Percentiles rank a stretch among this genome's conserved stretches.
phyloP scores from a whole-genome alignment of 1,140 invertebrate species.

The Mya arenaria region DNA sequence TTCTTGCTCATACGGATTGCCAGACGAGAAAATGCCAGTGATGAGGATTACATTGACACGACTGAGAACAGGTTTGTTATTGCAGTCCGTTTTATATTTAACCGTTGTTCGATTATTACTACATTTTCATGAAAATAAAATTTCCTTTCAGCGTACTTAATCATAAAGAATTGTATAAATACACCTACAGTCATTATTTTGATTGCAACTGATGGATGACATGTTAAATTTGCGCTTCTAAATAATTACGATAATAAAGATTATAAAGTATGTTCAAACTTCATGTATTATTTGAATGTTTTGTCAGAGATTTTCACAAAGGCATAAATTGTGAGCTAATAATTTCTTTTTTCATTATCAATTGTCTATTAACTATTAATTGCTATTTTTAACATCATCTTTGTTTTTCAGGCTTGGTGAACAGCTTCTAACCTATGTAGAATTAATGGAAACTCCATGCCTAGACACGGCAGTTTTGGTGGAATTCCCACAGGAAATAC shows the following conservation, averaged over 20 bases:
- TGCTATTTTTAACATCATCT: neutral
- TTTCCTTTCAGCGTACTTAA: neutral
- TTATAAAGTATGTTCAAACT: neutral
- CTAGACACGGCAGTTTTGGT: neutral
- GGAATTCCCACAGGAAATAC: neutral
- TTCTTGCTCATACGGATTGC: slow-evolving; percentile 14
- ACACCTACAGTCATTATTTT: neutral
- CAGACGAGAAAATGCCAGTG: slow-evolving; percentile 6
- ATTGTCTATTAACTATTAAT: neutral
- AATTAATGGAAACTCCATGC: neutral
- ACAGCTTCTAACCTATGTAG: neutral
- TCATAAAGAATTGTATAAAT: neutral
- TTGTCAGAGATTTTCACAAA: neutral
- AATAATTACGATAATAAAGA: neutral
- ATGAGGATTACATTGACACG: slow-evolving; percentile 31
- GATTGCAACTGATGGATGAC: neutral
- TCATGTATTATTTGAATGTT: neutral
- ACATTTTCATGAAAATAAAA: neutral
- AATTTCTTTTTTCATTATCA: neutral
- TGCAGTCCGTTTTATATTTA: neutral
- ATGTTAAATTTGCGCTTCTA: neutral
- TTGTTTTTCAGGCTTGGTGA: neutral
- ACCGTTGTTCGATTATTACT: neutral
- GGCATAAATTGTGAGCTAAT: neutral
- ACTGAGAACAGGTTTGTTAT: slow-evolving; percentile 6